Evolutionary conservation across 2,888 invertebrate species (phyloP).

Genomic region (Scotopteryx bipunctaria): DNA sequence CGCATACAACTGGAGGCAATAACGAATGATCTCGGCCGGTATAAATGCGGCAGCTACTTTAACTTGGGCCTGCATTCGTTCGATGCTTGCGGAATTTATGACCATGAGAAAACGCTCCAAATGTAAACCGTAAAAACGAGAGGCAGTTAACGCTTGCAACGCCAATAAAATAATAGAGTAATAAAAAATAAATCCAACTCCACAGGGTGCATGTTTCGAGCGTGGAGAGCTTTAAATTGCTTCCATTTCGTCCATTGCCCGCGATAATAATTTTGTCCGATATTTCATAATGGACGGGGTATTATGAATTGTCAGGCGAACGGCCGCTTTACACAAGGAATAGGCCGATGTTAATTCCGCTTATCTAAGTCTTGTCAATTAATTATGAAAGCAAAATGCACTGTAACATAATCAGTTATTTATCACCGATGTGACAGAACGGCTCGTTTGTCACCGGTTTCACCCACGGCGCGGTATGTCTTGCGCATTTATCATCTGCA

Average conservation of each 20-base stretch:
- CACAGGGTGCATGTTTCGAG: constrained; percentile 58
- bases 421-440: constrained; percentile 77
- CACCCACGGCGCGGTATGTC: constrained; percentile 70
- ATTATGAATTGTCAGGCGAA: constrained; percentile 57
- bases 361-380: constrained; percentile 74
- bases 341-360: constrained; percentile 52
- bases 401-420: constrained; percentile 82
- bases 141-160: constrained; percentile 67
- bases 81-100: constrained; percentile 67
- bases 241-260: constrained; percentile 58
- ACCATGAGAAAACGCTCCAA: constrained; percentile 57
- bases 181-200: constrained; percentile 65
- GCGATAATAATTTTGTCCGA: constrained; percentile 56
- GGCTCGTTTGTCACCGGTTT: constrained; percentile 78
- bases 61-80: constrained; percentile 59
- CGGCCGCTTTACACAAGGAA: constrained; percentile 53
- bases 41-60: constrained; percentile 65
- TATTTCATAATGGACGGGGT: constrained; percentile 55
- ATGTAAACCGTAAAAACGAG: constrained; percentile 73
- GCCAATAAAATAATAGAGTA: constrained; percentile 75
- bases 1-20: constrained; percentile 52
- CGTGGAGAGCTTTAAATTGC: constrained; percentile 60
- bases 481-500: constrained; percentile 67
- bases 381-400: constrained; percentile 78
- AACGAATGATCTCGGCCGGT: constrained; percentile 67